Evolutionary conservation across 2,888 invertebrate genomes (phyloP).

Genomic region (Hirtodrosophila alboralis): DNA sequence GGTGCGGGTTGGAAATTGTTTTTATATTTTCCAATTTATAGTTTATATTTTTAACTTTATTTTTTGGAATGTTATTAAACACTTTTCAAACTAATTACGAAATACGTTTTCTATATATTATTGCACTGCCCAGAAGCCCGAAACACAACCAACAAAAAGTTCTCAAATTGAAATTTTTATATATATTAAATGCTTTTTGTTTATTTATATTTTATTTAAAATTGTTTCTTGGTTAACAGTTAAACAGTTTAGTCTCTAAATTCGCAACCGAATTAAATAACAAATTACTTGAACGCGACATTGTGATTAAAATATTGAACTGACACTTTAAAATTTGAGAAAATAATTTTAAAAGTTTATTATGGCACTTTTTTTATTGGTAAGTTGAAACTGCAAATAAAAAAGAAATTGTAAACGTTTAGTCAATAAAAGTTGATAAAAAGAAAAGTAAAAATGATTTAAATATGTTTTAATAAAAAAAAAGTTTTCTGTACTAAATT

Average conservation of each 20-base stretch:
- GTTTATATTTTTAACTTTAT: too few relatives aligned
- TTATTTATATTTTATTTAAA: constrained; percentile 8
- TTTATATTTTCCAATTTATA: too few relatives aligned
- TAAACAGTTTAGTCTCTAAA: constrained; percentile 82
- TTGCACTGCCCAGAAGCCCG: constrained; percentile 42
- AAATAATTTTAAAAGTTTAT: not conserved
- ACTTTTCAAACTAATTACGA: constrained; percentile 15
- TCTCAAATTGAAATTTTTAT: constrained; percentile 7
- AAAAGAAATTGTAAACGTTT: constrained; percentile 32
- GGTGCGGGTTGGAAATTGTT: too few relatives aligned
- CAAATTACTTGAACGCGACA: constrained; percentile 79
- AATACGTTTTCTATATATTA: constrained; percentile 19
- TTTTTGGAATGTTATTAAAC: constrained; percentile 21
- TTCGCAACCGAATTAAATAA: constrained; percentile 55
- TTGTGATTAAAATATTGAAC: constrained; percentile 44
- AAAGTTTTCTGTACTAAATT: too few relatives aligned
- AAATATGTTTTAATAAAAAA: too few relatives aligned
- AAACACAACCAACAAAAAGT: constrained; percentile 18
- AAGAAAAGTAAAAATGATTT: not conserved
- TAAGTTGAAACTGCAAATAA: constrained; percentile 49
- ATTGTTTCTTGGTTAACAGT: constrained; percentile 38
- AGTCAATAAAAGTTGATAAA: constrained; percentile 49
- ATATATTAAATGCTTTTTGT: not conserved
- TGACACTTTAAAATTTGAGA: constrained; percentile 14
- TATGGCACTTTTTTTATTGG: constrained; percentile 6